These are phyloP conservation scores for Gyrodactylus salaris DNA, from an alignment of 1,140 invertebrate species.

Conservation along the genomic window DNA sequence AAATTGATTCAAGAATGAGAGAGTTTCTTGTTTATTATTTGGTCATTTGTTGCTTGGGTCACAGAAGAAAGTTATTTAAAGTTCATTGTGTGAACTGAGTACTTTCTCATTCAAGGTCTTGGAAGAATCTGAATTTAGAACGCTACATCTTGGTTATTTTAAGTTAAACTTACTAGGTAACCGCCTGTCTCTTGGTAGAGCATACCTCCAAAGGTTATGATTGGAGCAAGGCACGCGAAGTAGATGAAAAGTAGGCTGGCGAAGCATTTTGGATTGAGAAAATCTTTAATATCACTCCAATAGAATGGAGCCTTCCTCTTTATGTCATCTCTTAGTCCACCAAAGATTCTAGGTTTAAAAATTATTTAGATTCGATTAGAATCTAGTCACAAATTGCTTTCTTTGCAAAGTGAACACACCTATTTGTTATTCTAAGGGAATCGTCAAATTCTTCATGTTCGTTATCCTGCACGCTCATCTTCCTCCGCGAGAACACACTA, in stretches of 20 bases:
- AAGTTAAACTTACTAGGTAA: background rate
- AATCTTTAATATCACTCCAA: conserved; percentile 34
- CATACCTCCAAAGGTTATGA: conserved; percentile 53
- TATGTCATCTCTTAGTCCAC: conserved; percentile 52
- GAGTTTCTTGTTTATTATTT: too few species aligned
- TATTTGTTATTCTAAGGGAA: background rate
- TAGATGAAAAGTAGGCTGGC: conserved; percentile 78
- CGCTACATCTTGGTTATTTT: background rate
- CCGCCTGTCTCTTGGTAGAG: background rate
- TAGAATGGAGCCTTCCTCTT: conserved; percentile 56
- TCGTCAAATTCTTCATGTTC: background rate
- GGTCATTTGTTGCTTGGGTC: too few species aligned
- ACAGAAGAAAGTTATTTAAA: too few species aligned
- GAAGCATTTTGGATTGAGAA: conserved; percentile 55
- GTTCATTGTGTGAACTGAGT: background rate
- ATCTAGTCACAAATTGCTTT: background rate
- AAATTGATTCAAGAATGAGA: too few species aligned
- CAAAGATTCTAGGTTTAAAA: conserved; percentile 29
- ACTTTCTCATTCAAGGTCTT: background rate
- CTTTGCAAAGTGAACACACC: background rate
- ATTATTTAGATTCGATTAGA: background rate
- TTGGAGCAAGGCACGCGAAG: conserved; percentile 62
- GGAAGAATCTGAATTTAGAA: background rate
- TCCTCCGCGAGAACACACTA: background rate
- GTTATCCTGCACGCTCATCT: background rate